These are phyloP conservation scores for Ctenopoma kingsleyae DNA, from an alignment of 2,797 vertebrate species.

Conservation along the genomic window DNA sequence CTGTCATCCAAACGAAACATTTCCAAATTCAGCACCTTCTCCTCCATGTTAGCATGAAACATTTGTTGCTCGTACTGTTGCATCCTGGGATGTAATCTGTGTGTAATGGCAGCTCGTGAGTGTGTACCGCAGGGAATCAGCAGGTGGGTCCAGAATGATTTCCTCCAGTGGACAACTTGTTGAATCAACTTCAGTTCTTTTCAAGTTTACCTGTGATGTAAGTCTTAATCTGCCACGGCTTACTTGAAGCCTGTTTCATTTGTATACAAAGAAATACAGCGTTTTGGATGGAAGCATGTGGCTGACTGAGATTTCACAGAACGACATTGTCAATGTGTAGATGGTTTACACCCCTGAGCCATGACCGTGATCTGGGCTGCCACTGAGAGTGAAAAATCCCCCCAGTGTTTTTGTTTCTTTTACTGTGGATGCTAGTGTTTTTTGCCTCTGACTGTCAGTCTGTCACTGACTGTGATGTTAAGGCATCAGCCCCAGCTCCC, in stretches of 20 bases:
- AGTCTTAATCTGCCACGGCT: constrained; percentile 31
- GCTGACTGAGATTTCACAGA: constrained; percentile 62
- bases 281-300: constrained; percentile 52
- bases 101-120: constrained; percentile 54
- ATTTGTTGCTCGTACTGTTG: constrained; percentile 54
- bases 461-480: constrained; percentile 63
- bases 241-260: constrained; percentile 31
- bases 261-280: constrained; percentile 29
- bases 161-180: constrained; percentile 53
- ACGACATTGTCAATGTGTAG: constrained; percentile 53
- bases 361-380: constrained; percentile 58
- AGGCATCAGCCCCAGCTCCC: constrained; percentile 50
- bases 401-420: constrained; percentile 54
- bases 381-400: constrained; percentile 55
- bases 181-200: constrained; percentile 53
- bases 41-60: constrained; percentile 55
- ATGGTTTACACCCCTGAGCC: constrained; percentile 62
- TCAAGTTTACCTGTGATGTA: constrained; percentile 44
- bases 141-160: constrained; percentile 25
- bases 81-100: constrained; percentile 42
- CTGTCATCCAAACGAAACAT: constrained; percentile 16
- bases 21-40: constrained; percentile 29
- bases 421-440: constrained; percentile 52
- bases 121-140: constrained; percentile 48
- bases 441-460: constrained; percentile 67